Percentiles rank a stretch among this genome's conserved stretches.
Conservation (phyloP, 2,113 vertebrate species). For the Dromaius novaehollandiae region DNA sequence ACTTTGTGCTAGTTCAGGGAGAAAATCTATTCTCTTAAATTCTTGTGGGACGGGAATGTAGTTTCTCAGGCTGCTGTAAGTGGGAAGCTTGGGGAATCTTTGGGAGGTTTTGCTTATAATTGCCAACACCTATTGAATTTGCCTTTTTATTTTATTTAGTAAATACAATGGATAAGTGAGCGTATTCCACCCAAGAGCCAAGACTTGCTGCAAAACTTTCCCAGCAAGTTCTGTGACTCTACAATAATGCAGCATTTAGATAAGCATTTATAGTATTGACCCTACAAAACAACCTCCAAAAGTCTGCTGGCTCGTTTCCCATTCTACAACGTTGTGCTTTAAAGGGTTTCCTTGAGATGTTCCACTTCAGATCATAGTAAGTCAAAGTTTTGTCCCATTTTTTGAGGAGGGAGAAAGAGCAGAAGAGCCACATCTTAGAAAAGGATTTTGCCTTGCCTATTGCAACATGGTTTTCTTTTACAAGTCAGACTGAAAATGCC, state of each 20-base stretch:
- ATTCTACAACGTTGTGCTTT: neutral
- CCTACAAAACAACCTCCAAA: neutral
- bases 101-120: slow-evolving; percentile 24
- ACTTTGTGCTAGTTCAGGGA: slow-evolving; percentile 14
- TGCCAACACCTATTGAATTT: slow-evolving; percentile 21
- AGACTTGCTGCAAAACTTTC: neutral
- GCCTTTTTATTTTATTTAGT: neutral
- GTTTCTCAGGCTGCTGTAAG: slow-evolving; percentile 48
- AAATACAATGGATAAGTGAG: neutral
- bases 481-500: neutral
- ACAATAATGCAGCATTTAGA: neutral
- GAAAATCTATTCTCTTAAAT: slow-evolving; percentile 22
- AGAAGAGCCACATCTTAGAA: neutral
- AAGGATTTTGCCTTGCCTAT: neutral
- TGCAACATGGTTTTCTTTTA: neutral
- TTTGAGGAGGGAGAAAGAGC: neutral
- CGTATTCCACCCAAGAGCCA: neutral
- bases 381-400: neutral
- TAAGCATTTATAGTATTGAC: neutral
- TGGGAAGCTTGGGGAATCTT: slow-evolving; percentile 36
- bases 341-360: neutral
- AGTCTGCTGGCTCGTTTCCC: neutral
- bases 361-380: neutral
- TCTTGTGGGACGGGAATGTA: slow-evolving; percentile 54
- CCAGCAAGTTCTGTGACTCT: neutral